Evolutionary conservation across 2,888 invertebrate species (phyloP).

Genomic region (Philhelius pedissequus): DNA sequence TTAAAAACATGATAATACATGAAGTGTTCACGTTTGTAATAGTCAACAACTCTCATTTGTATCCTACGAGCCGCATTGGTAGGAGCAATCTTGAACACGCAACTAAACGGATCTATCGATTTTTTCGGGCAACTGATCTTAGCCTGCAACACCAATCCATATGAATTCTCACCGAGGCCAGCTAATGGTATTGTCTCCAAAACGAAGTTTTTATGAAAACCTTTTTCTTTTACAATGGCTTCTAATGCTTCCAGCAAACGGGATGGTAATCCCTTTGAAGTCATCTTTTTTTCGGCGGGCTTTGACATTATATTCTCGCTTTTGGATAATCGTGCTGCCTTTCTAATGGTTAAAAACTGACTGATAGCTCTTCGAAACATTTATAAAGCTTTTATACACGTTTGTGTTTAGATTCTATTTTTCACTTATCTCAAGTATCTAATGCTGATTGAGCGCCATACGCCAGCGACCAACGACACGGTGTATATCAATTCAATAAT

Average conservation of each 20-base stretch:
- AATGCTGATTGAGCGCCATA: slow-evolving; percentile 6
- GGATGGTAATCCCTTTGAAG: slow-evolving; percentile 20
- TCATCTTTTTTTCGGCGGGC: slow-evolving; percentile 4
- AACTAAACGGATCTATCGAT: slow-evolving; percentile 28
- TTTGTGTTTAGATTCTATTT: slow-evolving; percentile 53
- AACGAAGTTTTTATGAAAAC: slow-evolving; percentile 6
- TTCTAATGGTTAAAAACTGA: slow-evolving; percentile 54
- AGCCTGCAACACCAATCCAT: slow-evolving; percentile 70
- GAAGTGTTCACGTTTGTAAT: slow-evolving; percentile 73
- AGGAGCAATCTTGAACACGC: slow-evolving; percentile 74
- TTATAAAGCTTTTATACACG: slow-evolving; percentile 62
- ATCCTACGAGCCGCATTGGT: slow-evolving; percentile 72
- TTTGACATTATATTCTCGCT: neutral
- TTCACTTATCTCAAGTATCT: slow-evolving; percentile 33
- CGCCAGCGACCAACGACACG: neutral
- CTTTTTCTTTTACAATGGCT: neutral
- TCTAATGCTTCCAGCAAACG: slow-evolving; percentile 28
- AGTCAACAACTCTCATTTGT: slow-evolving; percentile 73
- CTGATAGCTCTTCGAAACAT: slow-evolving; percentile 51
- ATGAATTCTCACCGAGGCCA: slow-evolving; percentile 71
- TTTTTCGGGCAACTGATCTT: slow-evolving; percentile 43
- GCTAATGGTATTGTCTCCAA: slow-evolving; percentile 40
- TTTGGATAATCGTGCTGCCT: slow-evolving; percentile 25
- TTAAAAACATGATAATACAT: slow-evolving; percentile 73
- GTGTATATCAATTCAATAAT: neutral